These are phyloP conservation scores for Oscheius sp. DNA, from an alignment of 2,888 invertebrate genomes.

Conservation along the genomic window DNA sequence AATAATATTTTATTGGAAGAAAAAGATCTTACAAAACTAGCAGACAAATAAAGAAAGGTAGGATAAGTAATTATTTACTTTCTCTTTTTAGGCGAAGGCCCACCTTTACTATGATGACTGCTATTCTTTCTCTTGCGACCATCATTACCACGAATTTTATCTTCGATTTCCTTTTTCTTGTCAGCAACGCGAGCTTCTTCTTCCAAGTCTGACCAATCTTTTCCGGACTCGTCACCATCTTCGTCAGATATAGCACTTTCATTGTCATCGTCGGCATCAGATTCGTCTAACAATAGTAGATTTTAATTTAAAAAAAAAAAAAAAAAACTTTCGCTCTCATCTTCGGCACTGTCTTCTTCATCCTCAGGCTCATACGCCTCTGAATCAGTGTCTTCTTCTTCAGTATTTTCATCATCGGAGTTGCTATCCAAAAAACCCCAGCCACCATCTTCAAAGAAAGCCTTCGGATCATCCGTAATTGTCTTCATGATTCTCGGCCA, in stretches of 20 bases:
- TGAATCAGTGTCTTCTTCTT: constrained; percentile 79
- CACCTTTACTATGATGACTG: constrained; percentile 33
- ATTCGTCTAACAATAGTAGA: no score
- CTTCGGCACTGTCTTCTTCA: constrained; percentile 67
- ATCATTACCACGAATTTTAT: constrained; percentile 14
- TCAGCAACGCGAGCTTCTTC: constrained; percentile 76
- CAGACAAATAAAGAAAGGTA: no score
- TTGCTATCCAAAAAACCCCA: constrained; percentile 90
- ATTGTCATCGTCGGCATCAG: no score
- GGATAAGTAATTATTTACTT: no score
- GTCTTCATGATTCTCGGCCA: constrained; percentile 99
- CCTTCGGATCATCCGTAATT: constrained; percentile 95
- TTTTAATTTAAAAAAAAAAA: no score
- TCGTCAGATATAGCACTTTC: no score
- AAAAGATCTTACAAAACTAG: no score
- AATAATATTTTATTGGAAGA: no score
- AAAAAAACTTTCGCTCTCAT: constrained; percentile 65
- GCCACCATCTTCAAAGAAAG: constrained; percentile 96
- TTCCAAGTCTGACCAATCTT: constrained; percentile 99
- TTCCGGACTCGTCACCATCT: constrained; percentile 82
- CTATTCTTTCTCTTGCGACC: constrained; percentile 29
- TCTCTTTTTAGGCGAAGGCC: constrained; percentile 50
- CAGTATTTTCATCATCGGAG: constrained; percentile 63
- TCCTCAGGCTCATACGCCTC: constrained; percentile 70
- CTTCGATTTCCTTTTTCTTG: constrained; percentile 45